A percentile compares a stretch with the other conserved stretches of the same genome.
Evolutionary conservation across 1,140 invertebrate genomes (phyloP).

Genomic region (fruit fly (Drosophila melanogaster)): Release_6_plus_ISO1_MT NC_004354.4:3539501-3540000

Average conservation of each 20-base stretch:
- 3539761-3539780: too few relatives aligned
- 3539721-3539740: too few relatives aligned
- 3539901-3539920: constrained; percentile 1
- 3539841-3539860: too few relatives aligned
- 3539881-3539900: too few relatives aligned
- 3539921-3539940: background rate
- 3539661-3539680: constrained; percentile 10
- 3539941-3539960: constrained; percentile 19
- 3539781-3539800: too few relatives aligned
- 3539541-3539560: background rate
- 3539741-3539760: too few relatives aligned
- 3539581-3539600: constrained; percentile 16
- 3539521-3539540: background rate
- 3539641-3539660: constrained; percentile 53
- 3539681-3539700: constrained; percentile 12
- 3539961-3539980: constrained; percentile 77
- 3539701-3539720: background rate
- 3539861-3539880: too few relatives aligned
- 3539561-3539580: background rate
- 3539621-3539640: constrained; percentile 80
- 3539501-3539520: constrained; percentile 27
- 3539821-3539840: too few relatives aligned
- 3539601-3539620: constrained; percentile 39
- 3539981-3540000: constrained; percentile 65
- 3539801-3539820: too few relatives aligned